A percentile compares a stretch with the other conserved stretches of the same genome.
These are phyloP conservation scores for Hydroisotoma schaefferi DNA, from an alignment of 2,888 invertebrate species.

Conservation along the genomic window DNA sequence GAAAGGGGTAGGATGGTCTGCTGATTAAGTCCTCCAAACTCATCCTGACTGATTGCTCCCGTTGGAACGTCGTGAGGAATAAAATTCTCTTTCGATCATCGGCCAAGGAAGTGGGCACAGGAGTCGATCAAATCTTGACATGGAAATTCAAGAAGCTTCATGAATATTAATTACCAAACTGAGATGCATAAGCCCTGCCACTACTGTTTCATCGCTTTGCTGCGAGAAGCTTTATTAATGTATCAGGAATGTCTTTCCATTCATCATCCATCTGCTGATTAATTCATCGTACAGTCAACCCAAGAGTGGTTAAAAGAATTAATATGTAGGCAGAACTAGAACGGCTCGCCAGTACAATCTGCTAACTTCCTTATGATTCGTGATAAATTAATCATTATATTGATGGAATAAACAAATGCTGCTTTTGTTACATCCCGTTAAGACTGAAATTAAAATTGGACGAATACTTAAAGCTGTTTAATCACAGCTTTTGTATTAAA, in stretches of 20 bases:
- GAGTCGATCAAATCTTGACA: constrained; percentile 16
- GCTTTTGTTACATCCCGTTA: too few relatives aligned
- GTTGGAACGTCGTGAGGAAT: constrained; percentile 24
- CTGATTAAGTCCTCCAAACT: constrained; percentile 28
- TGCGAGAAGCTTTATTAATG: neutral
- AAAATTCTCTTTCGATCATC: constrained; percentile 19
- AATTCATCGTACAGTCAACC: too few relatives aligned
- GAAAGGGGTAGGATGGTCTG: constrained; percentile 7
- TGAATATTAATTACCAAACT: constrained; percentile 28
- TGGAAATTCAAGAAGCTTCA: constrained; percentile 27
- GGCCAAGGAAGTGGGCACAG: neutral
- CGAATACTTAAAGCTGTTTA: too few relatives aligned
- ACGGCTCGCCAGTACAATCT: too few relatives aligned
- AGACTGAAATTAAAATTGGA: too few relatives aligned
- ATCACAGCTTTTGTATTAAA: too few relatives aligned
- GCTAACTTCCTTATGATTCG: too few relatives aligned
- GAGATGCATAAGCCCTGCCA: neutral
- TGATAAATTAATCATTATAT: too few relatives aligned
- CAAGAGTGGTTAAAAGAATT: too few relatives aligned
- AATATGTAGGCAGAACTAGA: too few relatives aligned
- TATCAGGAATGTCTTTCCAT: neutral
- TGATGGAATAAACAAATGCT: too few relatives aligned
- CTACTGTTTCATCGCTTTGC: neutral
- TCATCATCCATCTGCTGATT: constrained; percentile 3
- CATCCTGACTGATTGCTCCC: constrained; percentile 26